Evolutionary conservation across 1,140 invertebrate genomes (phyloP).

Genomic region (Lithobius niger): DNA sequence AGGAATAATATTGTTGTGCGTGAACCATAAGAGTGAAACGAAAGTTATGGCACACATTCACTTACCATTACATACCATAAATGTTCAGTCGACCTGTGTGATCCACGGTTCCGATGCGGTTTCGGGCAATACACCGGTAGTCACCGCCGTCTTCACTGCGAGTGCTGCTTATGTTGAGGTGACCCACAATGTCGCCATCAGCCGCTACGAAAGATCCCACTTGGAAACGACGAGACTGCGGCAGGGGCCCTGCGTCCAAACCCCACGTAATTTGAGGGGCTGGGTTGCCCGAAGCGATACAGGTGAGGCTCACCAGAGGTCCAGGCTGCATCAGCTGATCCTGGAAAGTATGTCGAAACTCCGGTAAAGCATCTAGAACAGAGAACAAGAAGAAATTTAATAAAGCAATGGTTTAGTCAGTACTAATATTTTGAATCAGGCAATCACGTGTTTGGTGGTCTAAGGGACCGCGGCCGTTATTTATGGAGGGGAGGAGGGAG

Average conservation of each 20-base stretch:
- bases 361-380: conserved; percentile 63
- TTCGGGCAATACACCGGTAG: conserved; percentile 73
- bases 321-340: conserved; percentile 69
- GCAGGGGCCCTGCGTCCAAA: conserved; percentile 60
- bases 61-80: conserved; percentile 44
- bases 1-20: too few relatives aligned
- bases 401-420: too few relatives aligned
- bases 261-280: conserved; percentile 73
- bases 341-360: conserved; percentile 64
- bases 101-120: conserved; percentile 55
- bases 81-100: conserved; percentile 79
- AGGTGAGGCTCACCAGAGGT: conserved; percentile 68
- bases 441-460: too few relatives aligned
- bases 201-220: conserved; percentile 73
- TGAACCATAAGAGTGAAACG: too few relatives aligned
- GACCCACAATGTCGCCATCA: conserved; percentile 83
- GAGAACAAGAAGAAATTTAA: too few relatives aligned
- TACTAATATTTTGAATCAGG: too few relatives aligned
- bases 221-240: conserved; percentile 44
- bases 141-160: conserved; percentile 82
- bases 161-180: conserved; percentile 80
- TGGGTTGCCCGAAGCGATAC: conserved; percentile 65
- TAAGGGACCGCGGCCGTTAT: too few relatives aligned
- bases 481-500: too few relatives aligned
- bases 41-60: conserved; percentile 2